These are phyloP conservation scores for Andricus grossulariae DNA, from an alignment of 1,140 invertebrate genomes.

Conservation along the genomic window DNA sequence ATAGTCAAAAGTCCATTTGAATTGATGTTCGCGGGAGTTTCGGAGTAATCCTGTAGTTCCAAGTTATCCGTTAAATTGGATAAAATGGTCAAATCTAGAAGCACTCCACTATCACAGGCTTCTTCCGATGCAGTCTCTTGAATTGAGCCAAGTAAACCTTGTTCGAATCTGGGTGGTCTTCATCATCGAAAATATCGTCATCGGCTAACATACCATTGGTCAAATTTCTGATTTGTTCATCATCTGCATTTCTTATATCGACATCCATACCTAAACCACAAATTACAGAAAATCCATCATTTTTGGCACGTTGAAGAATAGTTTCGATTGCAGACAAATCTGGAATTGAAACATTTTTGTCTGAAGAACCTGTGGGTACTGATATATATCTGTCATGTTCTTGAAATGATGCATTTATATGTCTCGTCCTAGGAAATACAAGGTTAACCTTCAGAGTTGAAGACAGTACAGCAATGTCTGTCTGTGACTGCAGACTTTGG, in stretches of 20 bases:
- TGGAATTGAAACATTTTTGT: not conserved
- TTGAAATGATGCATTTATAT: constrained; percentile 33
- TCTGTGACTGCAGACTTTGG: constrained; percentile 23
- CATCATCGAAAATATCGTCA: not conserved
- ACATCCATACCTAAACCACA: constrained; percentile 3
- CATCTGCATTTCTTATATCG: too few relatives aligned
- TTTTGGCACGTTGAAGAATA: too few relatives aligned
- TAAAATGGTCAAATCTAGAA: constrained; percentile 28
- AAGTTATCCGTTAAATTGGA: constrained; percentile 33
- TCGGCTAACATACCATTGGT: not conserved
- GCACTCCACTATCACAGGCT: constrained; percentile 21
- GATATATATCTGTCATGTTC: constrained; percentile 4
- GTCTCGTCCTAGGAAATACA: constrained; percentile 21
- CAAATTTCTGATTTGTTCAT: constrained; percentile 14
- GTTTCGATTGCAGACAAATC: not conserved
- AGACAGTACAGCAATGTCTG: constrained; percentile 34
- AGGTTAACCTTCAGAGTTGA: constrained; percentile 21
- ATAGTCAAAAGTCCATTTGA: constrained; percentile 15
- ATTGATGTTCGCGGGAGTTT: not conserved
- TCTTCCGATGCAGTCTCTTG: not conserved
- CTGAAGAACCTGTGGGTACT: not conserved
- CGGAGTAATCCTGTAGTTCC: constrained; percentile 32
- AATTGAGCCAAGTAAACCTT: not conserved
- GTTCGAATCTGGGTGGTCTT: not conserved
- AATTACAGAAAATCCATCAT: constrained; percentile 6